Conservation (phyloP, 1,140 invertebrate species). For the Paramacrobiotus metropolitanus region DNA sequence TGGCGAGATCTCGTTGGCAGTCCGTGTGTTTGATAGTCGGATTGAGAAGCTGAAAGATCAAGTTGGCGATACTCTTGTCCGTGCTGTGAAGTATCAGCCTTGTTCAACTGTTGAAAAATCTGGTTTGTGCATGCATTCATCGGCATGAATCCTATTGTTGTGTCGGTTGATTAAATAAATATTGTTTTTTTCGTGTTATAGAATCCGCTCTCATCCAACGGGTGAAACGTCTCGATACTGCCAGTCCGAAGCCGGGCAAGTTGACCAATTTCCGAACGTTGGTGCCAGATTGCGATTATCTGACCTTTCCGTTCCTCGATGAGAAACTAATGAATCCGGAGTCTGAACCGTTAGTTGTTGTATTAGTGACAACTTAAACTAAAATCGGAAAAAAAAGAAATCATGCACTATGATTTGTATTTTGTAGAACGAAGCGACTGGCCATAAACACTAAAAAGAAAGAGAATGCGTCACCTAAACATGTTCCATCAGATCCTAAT, state of each 20-base stretch:
- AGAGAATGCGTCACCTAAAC: not conserved
- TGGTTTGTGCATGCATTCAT: constrained; percentile 20
- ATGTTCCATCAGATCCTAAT: no score
- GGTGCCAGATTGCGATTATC: not conserved
- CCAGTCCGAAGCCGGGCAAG: not conserved
- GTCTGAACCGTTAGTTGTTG: not conserved
- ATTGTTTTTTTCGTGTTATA: not conserved
- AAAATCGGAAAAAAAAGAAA: no score
- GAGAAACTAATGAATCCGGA: not conserved
- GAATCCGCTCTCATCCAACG: not conserved
- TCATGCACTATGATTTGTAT: no score
- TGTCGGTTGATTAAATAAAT: not conserved
- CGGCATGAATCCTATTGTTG: not conserved
- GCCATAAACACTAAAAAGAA: constrained; percentile 9
- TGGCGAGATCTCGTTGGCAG: not conserved
- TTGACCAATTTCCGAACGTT: not conserved
- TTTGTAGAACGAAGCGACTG: constrained; percentile 5
- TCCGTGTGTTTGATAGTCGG: constrained; percentile 21
- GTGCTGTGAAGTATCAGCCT: constrained; percentile 48
- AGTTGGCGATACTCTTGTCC: constrained; percentile 43
- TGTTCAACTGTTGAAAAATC: constrained; percentile 44
- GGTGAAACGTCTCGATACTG: not conserved
- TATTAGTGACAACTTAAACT: no score
- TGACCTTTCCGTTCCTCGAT: not conserved
- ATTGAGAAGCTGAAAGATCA: constrained; percentile 23